Evolutionary conservation across 2,888 invertebrate genomes (phyloP).

Genomic region (Perizoma flavofasciatum): DNA sequence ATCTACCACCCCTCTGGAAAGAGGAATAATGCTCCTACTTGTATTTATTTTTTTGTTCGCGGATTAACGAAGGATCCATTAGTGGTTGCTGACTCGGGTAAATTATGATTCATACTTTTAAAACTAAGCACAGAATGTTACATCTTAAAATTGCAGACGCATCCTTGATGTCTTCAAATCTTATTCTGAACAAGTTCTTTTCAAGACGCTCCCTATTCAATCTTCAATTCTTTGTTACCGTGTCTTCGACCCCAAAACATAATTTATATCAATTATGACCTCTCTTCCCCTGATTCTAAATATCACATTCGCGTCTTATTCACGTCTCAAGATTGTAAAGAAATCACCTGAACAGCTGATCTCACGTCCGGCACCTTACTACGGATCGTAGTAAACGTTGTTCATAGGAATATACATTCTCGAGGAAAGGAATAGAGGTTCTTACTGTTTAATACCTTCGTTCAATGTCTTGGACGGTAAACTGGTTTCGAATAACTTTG

Average conservation of each 20-base stretch:
- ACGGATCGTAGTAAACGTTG: conserved; percentile 48
- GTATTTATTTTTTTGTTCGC: conserved; percentile 70
- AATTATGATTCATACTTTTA: conserved; percentile 43
- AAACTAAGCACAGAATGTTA: conserved; percentile 1
- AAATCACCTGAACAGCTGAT: conserved; percentile 67
- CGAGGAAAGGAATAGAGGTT: conserved; percentile 8
- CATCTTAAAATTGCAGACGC: neutral
- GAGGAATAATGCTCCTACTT: conserved; percentile 73
- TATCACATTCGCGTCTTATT: conserved; percentile 14
- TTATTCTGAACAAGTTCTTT: conserved; percentile 11
- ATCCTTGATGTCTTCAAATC: conserved; percentile 4
- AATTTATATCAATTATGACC: neutral
- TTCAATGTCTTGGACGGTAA: conserved; percentile 18
- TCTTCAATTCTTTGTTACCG: conserved; percentile 20
- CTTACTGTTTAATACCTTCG: neutral
- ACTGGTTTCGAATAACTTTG: conserved; percentile 9
- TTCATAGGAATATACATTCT: conserved; percentile 20
- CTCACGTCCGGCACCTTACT: conserved; percentile 67
- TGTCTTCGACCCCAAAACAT: conserved; percentile 7
- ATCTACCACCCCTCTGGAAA: conserved; percentile 65
- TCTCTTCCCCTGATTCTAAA: conserved; percentile 5
- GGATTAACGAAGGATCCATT: conserved; percentile 77
- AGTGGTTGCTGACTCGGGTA: conserved; percentile 56
- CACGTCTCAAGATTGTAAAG: conserved; percentile 35
- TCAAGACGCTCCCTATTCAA: conserved; percentile 22